phyloP scores from a whole-genome alignment of 2,797 vertebrate species.

The Vespertilio murinus region DNA sequence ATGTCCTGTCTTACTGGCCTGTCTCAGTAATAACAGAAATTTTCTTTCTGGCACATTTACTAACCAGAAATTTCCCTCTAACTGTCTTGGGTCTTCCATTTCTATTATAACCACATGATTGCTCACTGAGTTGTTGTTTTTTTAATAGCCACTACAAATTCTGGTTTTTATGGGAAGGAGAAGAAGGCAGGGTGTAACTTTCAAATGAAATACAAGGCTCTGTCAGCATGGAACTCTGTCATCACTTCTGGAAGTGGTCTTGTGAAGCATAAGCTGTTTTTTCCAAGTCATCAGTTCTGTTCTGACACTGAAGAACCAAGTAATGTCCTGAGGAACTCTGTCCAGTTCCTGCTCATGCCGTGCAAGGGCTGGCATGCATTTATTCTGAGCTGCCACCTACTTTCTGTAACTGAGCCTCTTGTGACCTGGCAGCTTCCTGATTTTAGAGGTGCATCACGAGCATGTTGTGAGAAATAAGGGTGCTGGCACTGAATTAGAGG shows the following conservation, averaged over 20 bases:
- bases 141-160: background rate
- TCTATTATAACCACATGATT: background rate
- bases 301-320: background rate
- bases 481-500: background rate
- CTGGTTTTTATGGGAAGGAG: background rate
- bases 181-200: background rate
- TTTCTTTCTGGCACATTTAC: background rate
- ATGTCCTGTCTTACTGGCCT: background rate
- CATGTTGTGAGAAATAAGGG: background rate
- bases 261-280: background rate
- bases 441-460: background rate
- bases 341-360: background rate
- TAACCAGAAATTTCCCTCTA: background rate
- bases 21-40: background rate
- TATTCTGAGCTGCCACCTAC: background rate
- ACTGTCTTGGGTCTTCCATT: background rate
- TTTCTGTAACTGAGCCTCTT: background rate
- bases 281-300: background rate
- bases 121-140: background rate
- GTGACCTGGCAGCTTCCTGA: background rate
- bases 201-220: background rate
- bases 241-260: slow-evolving; percentile 2
- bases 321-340: background rate
- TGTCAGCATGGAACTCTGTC: background rate
- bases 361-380: background rate